These are phyloP conservation scores for Melanotaenia nigrans DNA, from an alignment of 2,797 vertebrate species.

Conservation along the genomic window DNA sequence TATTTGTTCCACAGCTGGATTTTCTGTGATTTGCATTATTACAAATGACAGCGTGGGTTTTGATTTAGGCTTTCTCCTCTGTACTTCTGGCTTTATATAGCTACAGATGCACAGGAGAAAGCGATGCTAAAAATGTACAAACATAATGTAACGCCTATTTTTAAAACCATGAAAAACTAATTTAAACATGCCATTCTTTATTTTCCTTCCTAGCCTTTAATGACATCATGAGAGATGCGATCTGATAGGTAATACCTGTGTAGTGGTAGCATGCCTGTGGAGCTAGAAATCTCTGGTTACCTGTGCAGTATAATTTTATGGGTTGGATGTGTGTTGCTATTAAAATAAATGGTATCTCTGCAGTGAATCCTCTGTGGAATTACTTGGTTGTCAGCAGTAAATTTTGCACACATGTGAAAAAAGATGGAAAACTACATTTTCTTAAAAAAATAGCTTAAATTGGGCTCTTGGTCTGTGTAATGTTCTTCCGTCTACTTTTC, in stretches of 20 bases:
- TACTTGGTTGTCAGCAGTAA: constrained; percentile 46
- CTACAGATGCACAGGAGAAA: constrained; percentile 4
- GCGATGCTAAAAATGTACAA: neutral
- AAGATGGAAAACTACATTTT: constrained; percentile 42
- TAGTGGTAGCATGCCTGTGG: neutral
- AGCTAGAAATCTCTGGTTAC: constrained; percentile 26
- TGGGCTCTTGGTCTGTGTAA: constrained; percentile 30
- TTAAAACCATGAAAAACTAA: constrained; percentile 12
- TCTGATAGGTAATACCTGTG: neutral
- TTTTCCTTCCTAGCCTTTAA: constrained; percentile 7
- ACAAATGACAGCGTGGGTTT: constrained; percentile 5
- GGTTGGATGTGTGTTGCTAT: constrained; percentile 34
- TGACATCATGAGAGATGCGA: neutral
- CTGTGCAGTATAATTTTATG: constrained; percentile 16
- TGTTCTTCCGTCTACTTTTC: constrained; percentile 20
- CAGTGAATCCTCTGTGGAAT: constrained; percentile 32
- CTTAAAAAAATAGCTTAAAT: constrained; percentile 32
- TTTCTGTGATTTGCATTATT: neutral
- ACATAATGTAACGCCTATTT: constrained; percentile 15
- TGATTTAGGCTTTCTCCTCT: constrained; percentile 5
- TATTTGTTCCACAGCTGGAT: neutral
- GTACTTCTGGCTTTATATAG: constrained; percentile 6
- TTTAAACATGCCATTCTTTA: neutral
- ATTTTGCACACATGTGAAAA: constrained; percentile 28
- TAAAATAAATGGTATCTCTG: constrained; percentile 45